These are phyloP conservation scores for Brachionus calyciflorus DNA, from an alignment of 1,140 invertebrate species.

Conservation along the genomic window DNA sequence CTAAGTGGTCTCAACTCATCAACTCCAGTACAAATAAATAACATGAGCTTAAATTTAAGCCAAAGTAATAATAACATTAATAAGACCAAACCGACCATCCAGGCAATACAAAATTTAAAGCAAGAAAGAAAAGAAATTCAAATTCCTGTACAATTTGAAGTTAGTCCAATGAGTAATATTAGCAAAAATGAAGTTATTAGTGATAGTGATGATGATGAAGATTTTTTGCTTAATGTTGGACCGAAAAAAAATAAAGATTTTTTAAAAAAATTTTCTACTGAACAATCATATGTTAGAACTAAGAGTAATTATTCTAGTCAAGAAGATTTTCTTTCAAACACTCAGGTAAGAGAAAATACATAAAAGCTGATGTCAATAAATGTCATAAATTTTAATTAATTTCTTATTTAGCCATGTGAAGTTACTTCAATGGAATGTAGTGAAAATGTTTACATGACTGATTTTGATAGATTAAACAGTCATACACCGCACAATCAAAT, in stretches of 20 bases:
- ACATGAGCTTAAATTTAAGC: not conserved
- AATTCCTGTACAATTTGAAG: not conserved
- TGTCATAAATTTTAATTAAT: not conserved
- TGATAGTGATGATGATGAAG: constrained; percentile 14
- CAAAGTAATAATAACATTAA: too few relatives aligned
- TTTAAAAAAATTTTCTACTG: not conserved
- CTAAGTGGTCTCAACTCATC: constrained; percentile 1
- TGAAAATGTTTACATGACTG: constrained; percentile 35
- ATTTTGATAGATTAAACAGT: constrained; percentile 24
- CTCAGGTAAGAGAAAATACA: not conserved
- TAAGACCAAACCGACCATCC: not conserved
- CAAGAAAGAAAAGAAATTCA: not conserved
- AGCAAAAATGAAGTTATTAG: too few relatives aligned
- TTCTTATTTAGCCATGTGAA: constrained; percentile 1
- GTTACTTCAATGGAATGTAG: constrained; percentile 35
- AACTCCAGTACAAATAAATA: constrained; percentile 16
- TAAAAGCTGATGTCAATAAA: not conserved
- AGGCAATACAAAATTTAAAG: constrained; percentile 30
- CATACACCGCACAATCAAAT: not conserved
- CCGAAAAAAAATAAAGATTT: not conserved
- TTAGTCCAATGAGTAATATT: too few relatives aligned
- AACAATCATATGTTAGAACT: not conserved
- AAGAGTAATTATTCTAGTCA: constrained; percentile 24
- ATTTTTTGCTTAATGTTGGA: not conserved
- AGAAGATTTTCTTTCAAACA: constrained; percentile 20